Evolutionary conservation across 2,113 vertebrate species (phyloP), one percentile per base, ranked within the genome.

Genomic region (Verasper variegatus): DNA sequence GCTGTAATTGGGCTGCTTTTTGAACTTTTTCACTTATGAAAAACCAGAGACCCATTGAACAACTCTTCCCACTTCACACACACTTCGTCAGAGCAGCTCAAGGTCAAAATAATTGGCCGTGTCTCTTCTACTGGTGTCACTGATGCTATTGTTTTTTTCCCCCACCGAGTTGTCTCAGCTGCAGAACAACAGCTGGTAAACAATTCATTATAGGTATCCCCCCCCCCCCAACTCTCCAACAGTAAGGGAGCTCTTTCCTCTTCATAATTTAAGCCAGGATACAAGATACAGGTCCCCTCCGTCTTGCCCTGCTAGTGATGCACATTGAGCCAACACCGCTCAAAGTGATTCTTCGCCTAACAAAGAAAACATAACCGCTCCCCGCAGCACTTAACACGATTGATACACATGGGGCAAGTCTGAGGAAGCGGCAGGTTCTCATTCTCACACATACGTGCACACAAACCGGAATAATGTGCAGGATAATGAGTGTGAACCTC

Each of bases 101-200:
- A 74, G 84, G 87, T 90, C 84, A 89, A 69, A 88, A 82, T 89
- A 91, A 89, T 90, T 89, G 84, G 64, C 82, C 60, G 7, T 24
- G 51, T 76, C 77, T 80, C 69, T 75, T 51, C 14, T 5, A 2
- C 61, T 49, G 37, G 63, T 84, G 71, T 84, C 86, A 78, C 66
- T 74, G 85, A 71, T 72, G 47, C 26, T 42, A 21, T 71, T 40
- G 27, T 40, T 59, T 10, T 9, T 77, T 81, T 74, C 67, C 17
- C 49, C 49, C 18, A 4, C 40, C 21, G 18, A 5, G 37, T 59
- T 68, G 54, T 63, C 42, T 83, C 26, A 18, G 72, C 74, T 42
- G 45, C 68, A 66, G 71, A 60, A 68, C 26, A 60, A 68, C 26
- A 68, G 76, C 83, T 83, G 69, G 85, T 86, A 76, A 85, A 88